Evolutionary conservation across 2,113 vertebrate genomes (phyloP), one percentile per base, ranked within the genome.

Genomic region (Apaloderma vittatum): DNA sequence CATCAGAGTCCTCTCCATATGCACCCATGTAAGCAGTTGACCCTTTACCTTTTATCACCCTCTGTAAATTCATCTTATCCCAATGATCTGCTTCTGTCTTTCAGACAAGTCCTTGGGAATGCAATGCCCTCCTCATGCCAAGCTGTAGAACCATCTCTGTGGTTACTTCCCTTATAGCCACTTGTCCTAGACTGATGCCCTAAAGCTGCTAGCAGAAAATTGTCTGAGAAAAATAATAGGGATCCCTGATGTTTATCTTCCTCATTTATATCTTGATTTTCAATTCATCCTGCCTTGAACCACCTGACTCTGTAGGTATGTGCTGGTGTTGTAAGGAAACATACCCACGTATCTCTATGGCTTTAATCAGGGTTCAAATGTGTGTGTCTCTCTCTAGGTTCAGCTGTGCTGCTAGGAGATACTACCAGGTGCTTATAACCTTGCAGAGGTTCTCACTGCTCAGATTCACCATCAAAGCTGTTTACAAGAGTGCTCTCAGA

Each of bases 391-490:
- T 30, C 34, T 46, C 30, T 17, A 29, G 34, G 70, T 48, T 80
- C 59, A 49, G 6, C 26, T 52, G 58, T 20, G 21, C 48, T n/a
- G 49, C 34, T 5, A 13, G 0, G 0, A 73, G 55, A 11, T 18
- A 21, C 61, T 85, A 18, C 23, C 46, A n/a, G 49, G 45, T 5
- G 8, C 16, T 89, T 20, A 4, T 6, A 12, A 11, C 72, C 32
- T 37, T 26, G 32, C 71, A 66, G 82, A 37, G 34, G 18, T 32
- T 34, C n/a, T 21, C 30, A 10, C 8, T 21, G 32, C 37, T 73
- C 62, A 19, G 63, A 24, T 12, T 37, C 49, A 45, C 3, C 32
- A 51, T 71, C 37, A 59, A 26, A 80, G 40, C 70, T 58, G 46
- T 1, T 70, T 30, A n/a, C 40, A 73, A 78, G 23, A 66, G 43